phyloP scores from a whole-genome alignment of 1,140 invertebrate species.

The Pseudobourletiella spinata region DNA sequence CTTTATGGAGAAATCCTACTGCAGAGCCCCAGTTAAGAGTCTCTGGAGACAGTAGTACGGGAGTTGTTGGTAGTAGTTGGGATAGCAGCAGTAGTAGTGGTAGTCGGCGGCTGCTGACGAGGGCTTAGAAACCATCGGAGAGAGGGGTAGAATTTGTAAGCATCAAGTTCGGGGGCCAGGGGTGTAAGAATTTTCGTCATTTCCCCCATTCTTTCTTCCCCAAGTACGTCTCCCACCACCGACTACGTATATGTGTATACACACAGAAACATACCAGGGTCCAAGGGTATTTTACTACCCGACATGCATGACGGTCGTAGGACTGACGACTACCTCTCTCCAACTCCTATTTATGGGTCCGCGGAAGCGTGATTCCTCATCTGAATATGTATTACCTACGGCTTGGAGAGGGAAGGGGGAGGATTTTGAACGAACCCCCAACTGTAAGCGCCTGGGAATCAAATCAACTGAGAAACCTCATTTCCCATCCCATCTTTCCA shows the following conservation, averaged over 20 bases:
- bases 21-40: neutral
- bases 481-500: slow-evolving; percentile 8
- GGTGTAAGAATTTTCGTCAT: too few relatives aligned
- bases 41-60: neutral
- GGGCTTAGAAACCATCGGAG: neutral
- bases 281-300: neutral
- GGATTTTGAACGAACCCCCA: too few relatives aligned
- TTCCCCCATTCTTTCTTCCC: neutral
- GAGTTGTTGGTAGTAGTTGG: too few relatives aligned
- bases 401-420: neutral
- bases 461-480: slow-evolving; percentile 20
- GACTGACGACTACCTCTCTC: neutral
- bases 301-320: neutral
- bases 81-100: too few relatives aligned
- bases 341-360: neutral
- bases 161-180: neutral
- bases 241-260: too few relatives aligned
- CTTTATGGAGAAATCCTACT: too few relatives aligned
- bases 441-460: slow-evolving; percentile 7
- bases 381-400: neutral
- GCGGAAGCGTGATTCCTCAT: slow-evolving; percentile 16
- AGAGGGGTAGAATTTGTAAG: neutral
- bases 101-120: too few relatives aligned
- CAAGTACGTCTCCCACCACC: too few relatives aligned
- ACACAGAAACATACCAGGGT: too few relatives aligned